phyloP scores from a whole-genome alignment of 2,888 invertebrate species.

The Andrena dorsata region DNA sequence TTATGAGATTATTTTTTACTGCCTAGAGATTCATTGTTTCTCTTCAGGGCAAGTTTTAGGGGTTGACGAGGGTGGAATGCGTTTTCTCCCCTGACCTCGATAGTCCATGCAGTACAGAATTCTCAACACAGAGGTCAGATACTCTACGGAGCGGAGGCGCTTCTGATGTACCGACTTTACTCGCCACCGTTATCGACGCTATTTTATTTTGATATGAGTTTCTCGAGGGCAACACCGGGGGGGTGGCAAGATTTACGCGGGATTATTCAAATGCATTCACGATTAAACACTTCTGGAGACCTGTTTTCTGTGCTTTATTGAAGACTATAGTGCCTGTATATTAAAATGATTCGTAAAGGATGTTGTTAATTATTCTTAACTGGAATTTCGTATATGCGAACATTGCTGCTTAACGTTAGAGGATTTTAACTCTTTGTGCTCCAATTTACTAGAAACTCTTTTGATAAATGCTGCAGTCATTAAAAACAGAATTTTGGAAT shows the following conservation, averaged over 20 bases:
- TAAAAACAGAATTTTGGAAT: too few relatives aligned
- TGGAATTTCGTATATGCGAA: too few relatives aligned
- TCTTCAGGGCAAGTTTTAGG: background rate
- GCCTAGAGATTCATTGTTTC: background rate
- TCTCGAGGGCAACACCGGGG: background rate
- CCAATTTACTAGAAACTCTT: too few relatives aligned
- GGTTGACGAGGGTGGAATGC: background rate
- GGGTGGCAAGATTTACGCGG: background rate
- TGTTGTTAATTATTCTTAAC: background rate
- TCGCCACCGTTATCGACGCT: background rate
- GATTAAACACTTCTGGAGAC: background rate
- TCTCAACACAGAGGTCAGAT: conserved; percentile 22
- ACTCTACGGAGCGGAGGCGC: background rate
- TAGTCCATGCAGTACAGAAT: background rate
- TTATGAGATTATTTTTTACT: conserved; percentile 6
- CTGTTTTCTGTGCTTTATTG: too few relatives aligned
- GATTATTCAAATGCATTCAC: background rate
- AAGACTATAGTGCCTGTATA: too few relatives aligned
- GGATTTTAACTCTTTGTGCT: too few relatives aligned
- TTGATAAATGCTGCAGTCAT: too few relatives aligned
- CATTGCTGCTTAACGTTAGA: too few relatives aligned
- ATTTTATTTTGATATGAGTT: background rate
- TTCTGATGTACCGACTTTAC: background rate
- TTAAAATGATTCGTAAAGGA: background rate
- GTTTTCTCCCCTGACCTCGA: background rate